Evolutionary conservation across 2,113 vertebrate genomes (phyloP).

Genomic region (Pteruthius melanotis): DNA sequence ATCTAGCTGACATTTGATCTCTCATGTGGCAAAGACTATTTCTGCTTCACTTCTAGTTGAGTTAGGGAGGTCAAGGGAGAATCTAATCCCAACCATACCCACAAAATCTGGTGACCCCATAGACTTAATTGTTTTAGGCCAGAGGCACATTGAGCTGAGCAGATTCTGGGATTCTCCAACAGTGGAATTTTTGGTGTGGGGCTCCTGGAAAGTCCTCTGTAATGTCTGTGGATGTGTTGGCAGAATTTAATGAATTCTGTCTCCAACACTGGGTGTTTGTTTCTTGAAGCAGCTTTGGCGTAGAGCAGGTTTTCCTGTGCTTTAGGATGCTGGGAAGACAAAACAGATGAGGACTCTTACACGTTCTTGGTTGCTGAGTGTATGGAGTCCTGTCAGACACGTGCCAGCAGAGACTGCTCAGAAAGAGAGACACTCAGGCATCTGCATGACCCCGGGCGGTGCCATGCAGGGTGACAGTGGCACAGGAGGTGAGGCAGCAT

Average conservation of each 20-base stretch:
- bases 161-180: not conserved
- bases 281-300: not conserved
- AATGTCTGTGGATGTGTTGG: not conserved
- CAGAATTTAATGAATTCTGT: not conserved
- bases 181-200: not conserved
- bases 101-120: not conserved
- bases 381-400: fast-evolving
- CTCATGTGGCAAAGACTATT: not conserved
- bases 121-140: not conserved
- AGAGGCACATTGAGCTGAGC: not conserved
- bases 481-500: not conserved
- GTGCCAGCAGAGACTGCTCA: not conserved
- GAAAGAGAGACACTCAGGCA: not conserved
- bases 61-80: not conserved
- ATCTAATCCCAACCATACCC: not conserved
- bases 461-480: not conserved
- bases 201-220: not conserved
- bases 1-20: not conserved
- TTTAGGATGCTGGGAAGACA: not conserved
- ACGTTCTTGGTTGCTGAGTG: not conserved
- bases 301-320: not conserved
- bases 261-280: not conserved
- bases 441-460: not conserved
- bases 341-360: fast-evolving
- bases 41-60: not conserved